Percentiles rank a stretch among this genome's conserved stretches.
These are phyloP conservation scores for Chloroclystis v-ata DNA, from an alignment of 2,888 invertebrate genomes.

Conservation along the genomic window DNA sequence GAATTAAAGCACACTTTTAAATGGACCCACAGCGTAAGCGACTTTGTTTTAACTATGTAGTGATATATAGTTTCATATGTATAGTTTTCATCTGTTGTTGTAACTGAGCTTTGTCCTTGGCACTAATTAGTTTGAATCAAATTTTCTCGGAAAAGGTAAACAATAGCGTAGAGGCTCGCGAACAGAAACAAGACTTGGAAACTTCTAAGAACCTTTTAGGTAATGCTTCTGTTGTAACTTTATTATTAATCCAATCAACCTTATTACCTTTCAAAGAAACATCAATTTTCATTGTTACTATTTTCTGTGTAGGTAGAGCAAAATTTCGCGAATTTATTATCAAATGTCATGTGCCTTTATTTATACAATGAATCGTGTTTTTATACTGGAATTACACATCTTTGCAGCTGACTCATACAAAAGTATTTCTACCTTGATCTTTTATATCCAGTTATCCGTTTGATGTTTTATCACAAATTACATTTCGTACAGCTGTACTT, in stretches of 20 bases:
- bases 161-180: too few relatives aligned
- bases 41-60: too few relatives aligned
- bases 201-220: background rate
- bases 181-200: too few relatives aligned
- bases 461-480: background rate
- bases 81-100: too few relatives aligned
- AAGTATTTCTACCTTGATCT: conserved; percentile 4
- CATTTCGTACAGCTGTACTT: background rate
- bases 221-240: background rate
- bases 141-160: too few relatives aligned
- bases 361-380: background rate
- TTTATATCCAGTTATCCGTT: background rate
- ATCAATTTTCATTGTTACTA: conserved; percentile 2
- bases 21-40: too few relatives aligned
- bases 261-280: background rate
- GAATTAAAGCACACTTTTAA: too few relatives aligned
- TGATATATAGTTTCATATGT: too few relatives aligned
- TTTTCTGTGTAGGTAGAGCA: too few relatives aligned
- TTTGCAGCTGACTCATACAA: conserved; percentile 8
- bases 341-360: conserved; percentile 8
- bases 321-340: background rate
- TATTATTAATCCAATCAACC: background rate
- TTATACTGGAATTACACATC: conserved; percentile 5
- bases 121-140: background rate
- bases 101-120: too few relatives aligned